Percentiles rank a stretch among this genome's conserved stretches.
phyloP scores from a whole-genome alignment of 2,888 invertebrate species.

The Tipula vernalis region DNA sequence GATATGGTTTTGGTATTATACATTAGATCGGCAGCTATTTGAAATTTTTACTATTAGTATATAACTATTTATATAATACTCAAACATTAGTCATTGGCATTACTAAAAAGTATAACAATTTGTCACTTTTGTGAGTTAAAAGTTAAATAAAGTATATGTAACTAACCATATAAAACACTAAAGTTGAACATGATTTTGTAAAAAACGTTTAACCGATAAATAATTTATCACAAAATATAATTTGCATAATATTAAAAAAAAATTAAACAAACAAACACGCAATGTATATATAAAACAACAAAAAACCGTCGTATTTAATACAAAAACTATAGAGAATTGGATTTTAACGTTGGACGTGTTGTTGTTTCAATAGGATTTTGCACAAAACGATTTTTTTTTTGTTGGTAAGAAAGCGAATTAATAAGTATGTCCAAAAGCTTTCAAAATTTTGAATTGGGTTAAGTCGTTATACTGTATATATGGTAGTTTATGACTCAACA shows the following conservation, averaged over 20 bases:
- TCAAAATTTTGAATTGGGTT: neutral
- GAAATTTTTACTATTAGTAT: neutral
- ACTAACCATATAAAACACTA: neutral
- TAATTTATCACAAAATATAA: neutral
- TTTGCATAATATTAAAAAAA: neutral
- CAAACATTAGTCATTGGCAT: neutral
- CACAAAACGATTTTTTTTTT: neutral
- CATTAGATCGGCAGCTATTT: neutral
- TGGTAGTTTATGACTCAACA: no score
- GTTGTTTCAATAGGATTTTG: neutral
- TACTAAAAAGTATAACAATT: neutral
- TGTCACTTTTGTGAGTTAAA: neutral
- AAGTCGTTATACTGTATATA: no score
- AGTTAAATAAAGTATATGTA: neutral
- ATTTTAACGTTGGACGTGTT: neutral
- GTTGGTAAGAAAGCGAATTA: neutral
- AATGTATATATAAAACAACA: neutral
- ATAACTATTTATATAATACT: neutral
- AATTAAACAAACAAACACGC: neutral
- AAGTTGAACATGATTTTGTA: neutral
- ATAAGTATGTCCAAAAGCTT: neutral
- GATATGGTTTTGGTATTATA: neutral
- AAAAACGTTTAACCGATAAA: conserved; percentile 4
- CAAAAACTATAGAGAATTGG: neutral
- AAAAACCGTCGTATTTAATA: neutral